Conservation (phyloP, 2,113 vertebrate species). For the Embiotoca jacksoni region DNA sequence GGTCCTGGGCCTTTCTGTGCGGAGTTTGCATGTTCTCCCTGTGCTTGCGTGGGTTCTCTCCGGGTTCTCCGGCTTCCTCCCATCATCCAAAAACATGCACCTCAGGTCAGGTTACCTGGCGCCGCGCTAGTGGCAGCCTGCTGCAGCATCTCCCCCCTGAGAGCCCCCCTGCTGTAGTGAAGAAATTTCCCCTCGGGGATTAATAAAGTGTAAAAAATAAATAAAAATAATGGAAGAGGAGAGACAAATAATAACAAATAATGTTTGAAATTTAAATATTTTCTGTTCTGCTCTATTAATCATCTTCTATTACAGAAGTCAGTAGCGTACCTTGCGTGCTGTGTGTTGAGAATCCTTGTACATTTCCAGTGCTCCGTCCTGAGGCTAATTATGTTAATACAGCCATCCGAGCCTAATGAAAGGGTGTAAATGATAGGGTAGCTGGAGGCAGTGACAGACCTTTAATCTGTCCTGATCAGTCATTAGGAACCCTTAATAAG, state of each 20-base stretch:
- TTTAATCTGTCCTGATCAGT: constrained; percentile 81
- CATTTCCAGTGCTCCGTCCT: constrained; percentile 32
- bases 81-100: no score
- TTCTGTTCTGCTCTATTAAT: constrained; percentile 27
- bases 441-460: constrained; percentile 67
- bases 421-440: constrained; percentile 67
- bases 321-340: not conserved
- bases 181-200: no score
- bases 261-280: constrained; percentile 34
- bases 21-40: no score
- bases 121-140: not conserved
- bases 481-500: constrained; percentile 82
- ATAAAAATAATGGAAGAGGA: not conserved
- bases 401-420: constrained; percentile 74
- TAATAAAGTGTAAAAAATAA: no score
- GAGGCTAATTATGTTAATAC: constrained; percentile 68
- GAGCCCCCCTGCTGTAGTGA: no score
- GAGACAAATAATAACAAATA: constrained; percentile 27
- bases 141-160: no score
- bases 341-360: constrained; percentile 15
- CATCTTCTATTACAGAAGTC: constrained; percentile 14
- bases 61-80: no score
- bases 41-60: no score
- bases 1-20: no score
- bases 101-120: no score